Conservation (phyloP, 2,888 invertebrate genomes). For the Phoenoteleia sp. region DNA sequence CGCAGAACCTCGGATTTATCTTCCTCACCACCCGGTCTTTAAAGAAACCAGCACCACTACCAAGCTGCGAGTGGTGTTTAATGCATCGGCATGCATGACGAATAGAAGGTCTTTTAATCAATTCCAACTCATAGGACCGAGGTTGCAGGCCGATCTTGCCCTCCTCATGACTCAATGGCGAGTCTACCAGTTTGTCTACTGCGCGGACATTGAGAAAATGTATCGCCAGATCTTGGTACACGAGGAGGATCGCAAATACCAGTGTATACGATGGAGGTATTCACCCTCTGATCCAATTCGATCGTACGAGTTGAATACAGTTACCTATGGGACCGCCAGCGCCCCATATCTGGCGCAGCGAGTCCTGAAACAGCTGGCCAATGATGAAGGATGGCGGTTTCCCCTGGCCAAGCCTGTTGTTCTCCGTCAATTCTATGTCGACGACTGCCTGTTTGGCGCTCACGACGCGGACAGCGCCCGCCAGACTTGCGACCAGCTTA, state of each 20-base stretch:
- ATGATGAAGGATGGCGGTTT: no score
- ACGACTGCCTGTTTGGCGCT: conserved; percentile 25
- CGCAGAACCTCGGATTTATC: no score
- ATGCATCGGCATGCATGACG: no score
- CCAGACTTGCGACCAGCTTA: background rate
- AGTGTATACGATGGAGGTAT: background rate
- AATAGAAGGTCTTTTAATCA: no score
- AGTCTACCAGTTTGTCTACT: background rate
- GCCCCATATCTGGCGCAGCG: no score
- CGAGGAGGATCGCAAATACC: background rate
- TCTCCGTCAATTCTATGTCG: conserved; percentile 20
- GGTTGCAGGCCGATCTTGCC: background rate
- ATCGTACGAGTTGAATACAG: no score
- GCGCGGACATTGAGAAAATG: background rate
- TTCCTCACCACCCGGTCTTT: no score
- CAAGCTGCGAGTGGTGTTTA: no score
- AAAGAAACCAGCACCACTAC: no score
- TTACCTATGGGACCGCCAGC: no score
- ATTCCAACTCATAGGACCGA: background rate
- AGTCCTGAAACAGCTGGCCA: background rate
- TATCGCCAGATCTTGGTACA: conserved; percentile 3
- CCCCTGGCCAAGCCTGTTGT: no score
- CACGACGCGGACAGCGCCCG: background rate
- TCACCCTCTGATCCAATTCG: no score
- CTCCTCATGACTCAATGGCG: background rate